Percentiles rank a stretch among this genome's conserved stretches.
These are phyloP conservation scores for Tinamus guttatus DNA, from an alignment of 2,113 vertebrate genomes.

Conservation along the genomic window DNA sequence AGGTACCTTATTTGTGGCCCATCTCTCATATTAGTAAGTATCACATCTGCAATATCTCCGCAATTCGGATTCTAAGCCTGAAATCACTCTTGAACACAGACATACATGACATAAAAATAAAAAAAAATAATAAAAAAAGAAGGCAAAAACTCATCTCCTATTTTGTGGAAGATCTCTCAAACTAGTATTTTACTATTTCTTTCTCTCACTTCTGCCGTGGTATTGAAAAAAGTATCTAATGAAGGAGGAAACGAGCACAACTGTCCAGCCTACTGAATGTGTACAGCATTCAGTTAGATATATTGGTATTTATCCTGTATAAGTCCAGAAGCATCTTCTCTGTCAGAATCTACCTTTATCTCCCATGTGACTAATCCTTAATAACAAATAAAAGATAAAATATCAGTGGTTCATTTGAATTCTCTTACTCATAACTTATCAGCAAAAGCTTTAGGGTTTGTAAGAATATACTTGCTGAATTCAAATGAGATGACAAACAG, in stretches of 20 bases:
- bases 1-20: not conserved
- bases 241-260: not conserved
- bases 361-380: not conserved
- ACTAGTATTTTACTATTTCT: not conserved
- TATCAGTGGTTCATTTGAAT: not conserved
- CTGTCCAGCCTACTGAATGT: not conserved
- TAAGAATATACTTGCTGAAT: not conserved
- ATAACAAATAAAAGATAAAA: not conserved
- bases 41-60: not conserved
- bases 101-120: accelerated
- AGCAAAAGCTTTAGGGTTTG: not conserved
- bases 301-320: not conserved
- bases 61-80: not conserved
- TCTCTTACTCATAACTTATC: not conserved
- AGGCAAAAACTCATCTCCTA: not conserved
- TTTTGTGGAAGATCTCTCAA: not conserved
- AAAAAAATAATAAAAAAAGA: not conserved
- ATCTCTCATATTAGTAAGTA: not conserved
- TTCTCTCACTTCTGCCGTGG: not conserved
- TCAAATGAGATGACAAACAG: not conserved
- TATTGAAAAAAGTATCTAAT: not conserved
- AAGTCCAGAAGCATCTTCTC: not conserved
- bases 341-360: not conserved
- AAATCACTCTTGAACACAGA: not conserved
- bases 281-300: not conserved